Conservation (phyloP, 2,888 invertebrate genomes). For the Melinaea menophilus region DNA sequence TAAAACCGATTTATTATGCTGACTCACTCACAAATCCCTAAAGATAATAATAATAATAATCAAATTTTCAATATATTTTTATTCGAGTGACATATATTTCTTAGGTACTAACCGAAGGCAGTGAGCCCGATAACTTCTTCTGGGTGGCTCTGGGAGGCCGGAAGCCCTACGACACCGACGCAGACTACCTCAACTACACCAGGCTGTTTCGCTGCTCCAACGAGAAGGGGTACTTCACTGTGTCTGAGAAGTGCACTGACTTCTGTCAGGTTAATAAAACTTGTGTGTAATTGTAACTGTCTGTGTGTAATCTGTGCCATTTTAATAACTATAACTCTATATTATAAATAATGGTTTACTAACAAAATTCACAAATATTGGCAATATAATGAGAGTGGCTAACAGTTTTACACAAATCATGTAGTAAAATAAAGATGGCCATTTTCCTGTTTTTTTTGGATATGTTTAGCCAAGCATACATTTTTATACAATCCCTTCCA, state of each 20-base stretch:
- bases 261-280: slow-evolving; percentile 89
- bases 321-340: too few species aligned
- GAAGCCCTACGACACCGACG: slow-evolving; percentile 92
- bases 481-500: too few species aligned
- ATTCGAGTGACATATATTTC: background rate
- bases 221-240: slow-evolving; percentile 99
- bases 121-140: slow-evolving; percentile 98
- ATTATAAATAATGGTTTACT: too few species aligned
- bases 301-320: too few species aligned
- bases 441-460: too few species aligned
- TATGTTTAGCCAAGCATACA: too few species aligned
- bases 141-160: slow-evolving; percentile 97
- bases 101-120: slow-evolving; percentile 92
- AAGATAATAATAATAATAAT: background rate
- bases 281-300: background rate
- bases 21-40: background rate
- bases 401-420: too few species aligned
- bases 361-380: too few species aligned
- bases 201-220: slow-evolving; percentile 98
- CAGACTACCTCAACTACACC: slow-evolving; percentile 94
- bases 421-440: too few species aligned
- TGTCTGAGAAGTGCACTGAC: slow-evolving; percentile 99
- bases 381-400: too few species aligned
- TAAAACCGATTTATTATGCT: background rate
- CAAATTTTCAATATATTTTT: background rate